These are phyloP conservation scores for Hyphantria cunea DNA, from an alignment of 1,140 invertebrate species.

Conservation along the genomic window DNA sequence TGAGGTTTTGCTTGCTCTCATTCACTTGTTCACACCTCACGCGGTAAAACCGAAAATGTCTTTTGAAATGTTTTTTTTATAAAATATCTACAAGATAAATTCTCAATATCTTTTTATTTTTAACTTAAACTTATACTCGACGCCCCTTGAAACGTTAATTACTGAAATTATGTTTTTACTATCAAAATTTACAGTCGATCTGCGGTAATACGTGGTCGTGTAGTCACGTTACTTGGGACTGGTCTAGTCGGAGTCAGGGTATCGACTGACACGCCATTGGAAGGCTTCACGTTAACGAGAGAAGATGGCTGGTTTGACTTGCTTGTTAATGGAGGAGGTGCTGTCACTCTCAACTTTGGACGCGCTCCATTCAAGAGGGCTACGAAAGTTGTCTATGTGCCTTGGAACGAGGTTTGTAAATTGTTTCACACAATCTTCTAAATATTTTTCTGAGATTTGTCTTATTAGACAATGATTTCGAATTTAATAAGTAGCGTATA, in stretches of 20 bases:
- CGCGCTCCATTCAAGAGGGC: conserved; percentile 95
- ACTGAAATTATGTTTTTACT: no score
- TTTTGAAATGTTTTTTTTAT: no score
- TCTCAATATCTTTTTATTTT: no score
- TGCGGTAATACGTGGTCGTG: conserved; percentile 96
- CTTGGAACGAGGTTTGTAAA: conserved; percentile 94
- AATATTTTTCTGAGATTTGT: no score
- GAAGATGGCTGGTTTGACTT: conserved; percentile 98
- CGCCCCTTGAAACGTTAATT: no score
- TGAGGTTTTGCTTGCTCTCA: no score
- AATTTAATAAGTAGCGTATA: no score
- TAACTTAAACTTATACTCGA: no score
- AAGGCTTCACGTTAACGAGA: conserved; percentile 96
- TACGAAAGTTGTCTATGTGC: conserved; percentile 95
- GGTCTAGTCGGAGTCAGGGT: conserved; percentile 97
- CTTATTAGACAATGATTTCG: neutral
- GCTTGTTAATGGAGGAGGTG: conserved; percentile 97
- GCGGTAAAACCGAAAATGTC: no score
- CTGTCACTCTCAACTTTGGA: conserved; percentile 96
- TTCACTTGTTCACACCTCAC: no score
- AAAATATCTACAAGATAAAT: no score
- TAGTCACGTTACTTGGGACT: conserved; percentile 94
- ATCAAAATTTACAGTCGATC: conserved; percentile 88
- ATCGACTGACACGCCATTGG: conserved; percentile 92
- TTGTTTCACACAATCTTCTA: neutral